These are phyloP conservation scores for Timema cristinae DNA, from an alignment of 2,888 invertebrate species.

Conservation along the genomic window DNA sequence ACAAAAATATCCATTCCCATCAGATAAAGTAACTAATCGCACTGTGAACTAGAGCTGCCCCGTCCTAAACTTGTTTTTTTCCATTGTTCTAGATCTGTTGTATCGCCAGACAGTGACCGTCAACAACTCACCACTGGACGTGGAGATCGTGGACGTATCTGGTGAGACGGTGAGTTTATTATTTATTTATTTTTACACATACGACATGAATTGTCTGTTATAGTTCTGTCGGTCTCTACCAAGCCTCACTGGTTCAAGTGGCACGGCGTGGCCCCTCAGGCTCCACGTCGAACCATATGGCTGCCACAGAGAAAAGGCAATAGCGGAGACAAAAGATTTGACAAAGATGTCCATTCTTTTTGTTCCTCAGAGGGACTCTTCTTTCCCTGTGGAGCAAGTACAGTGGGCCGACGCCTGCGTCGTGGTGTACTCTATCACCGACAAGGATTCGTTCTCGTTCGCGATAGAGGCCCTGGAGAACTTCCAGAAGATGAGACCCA, in stretches of 20 bases:
- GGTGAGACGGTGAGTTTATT: slow-evolving; percentile 51
- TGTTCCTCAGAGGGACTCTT: slow-evolving; percentile 41
- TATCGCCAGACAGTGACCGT: slow-evolving; percentile 71
- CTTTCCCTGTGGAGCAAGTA: slow-evolving; percentile 56
- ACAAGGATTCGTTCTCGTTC: slow-evolving; percentile 64
- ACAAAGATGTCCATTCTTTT: slow-evolving; percentile 9
- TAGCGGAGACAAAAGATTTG: too few relatives aligned
- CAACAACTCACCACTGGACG: slow-evolving; percentile 66
- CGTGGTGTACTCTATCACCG: slow-evolving; percentile 73
- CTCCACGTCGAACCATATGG: too few relatives aligned
- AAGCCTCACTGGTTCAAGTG: too few relatives aligned
- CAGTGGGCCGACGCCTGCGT: slow-evolving; percentile 77
- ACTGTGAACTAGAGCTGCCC: neutral
- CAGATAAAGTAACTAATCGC: neutral
- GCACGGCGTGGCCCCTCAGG: too few relatives aligned
- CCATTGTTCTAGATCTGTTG: slow-evolving; percentile 61
- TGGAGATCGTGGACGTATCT: slow-evolving; percentile 76
- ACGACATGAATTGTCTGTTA: too few relatives aligned
- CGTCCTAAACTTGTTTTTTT: slow-evolving; percentile 5
- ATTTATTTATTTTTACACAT: too few relatives aligned
- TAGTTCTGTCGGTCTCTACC: too few relatives aligned
- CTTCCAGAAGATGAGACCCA: slow-evolving; percentile 51
- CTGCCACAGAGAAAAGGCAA: too few relatives aligned
- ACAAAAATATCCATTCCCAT: neutral
- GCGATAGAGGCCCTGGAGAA: slow-evolving; percentile 60